These are phyloP conservation scores for Aphelenchoides fujianensis DNA, from an alignment of 1,140 invertebrate species.

Conservation along the genomic window DNA sequence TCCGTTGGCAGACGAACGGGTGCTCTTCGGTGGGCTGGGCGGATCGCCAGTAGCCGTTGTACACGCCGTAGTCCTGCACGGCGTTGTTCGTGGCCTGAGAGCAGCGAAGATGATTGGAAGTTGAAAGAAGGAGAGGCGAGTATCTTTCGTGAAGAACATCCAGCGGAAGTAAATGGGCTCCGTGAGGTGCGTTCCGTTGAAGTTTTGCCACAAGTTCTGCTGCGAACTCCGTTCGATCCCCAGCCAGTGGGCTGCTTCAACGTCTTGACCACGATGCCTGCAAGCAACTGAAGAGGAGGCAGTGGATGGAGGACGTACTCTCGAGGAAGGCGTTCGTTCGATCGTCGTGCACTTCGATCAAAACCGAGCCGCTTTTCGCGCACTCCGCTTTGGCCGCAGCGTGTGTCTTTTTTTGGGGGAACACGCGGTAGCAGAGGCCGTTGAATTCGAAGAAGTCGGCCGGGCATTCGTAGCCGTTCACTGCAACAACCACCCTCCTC, in stretches of 20 bases:
- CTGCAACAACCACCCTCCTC: constrained; percentile 7
- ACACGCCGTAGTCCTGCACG: constrained; percentile 12
- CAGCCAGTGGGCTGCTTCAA: constrained; percentile 9
- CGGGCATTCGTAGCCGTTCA: neutral
- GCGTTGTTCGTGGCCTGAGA: neutral
- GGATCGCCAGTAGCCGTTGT: constrained; percentile 17
- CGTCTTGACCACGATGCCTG: neutral
- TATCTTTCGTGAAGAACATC: constrained; percentile 17
- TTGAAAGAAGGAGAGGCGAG: too few species aligned
- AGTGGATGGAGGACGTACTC: neutral
- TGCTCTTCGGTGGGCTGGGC: constrained; percentile 6
- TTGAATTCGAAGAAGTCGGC: neutral
- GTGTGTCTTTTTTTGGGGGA: neutral
- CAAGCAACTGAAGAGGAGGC: neutral
- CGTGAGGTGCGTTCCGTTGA: neutral
- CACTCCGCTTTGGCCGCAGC: neutral
- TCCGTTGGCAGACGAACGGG: constrained; percentile 17
- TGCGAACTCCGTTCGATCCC: neutral
- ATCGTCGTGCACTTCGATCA: constrained; percentile 1
- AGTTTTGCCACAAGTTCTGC: neutral
- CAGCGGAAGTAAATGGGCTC: constrained; percentile 15
- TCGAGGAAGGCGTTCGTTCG: neutral
- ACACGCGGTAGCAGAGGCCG: constrained; percentile 2
- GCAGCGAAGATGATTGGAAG: neutral
- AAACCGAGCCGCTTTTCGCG: neutral